phyloP scores from a whole-genome alignment of 2,113 vertebrate species.

The Zeus faber region DNA sequence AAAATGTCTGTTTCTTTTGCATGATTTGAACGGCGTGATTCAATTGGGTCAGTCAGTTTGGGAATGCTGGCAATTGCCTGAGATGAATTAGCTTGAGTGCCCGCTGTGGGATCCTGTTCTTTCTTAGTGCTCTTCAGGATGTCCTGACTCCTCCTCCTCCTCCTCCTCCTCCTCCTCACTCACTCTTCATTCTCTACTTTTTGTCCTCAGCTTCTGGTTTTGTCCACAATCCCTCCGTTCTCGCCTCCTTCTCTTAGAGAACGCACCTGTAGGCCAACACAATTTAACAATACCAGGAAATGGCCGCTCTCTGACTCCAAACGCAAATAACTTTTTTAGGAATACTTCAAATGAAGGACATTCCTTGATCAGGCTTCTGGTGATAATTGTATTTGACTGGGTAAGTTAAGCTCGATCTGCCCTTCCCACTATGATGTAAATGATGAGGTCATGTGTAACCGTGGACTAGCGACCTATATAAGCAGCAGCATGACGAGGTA shows the following conservation, averaged over 20 bases:
- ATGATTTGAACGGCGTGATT: slow-evolving; percentile 18
- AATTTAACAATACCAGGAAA: slow-evolving; percentile 71
- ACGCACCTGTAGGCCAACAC: slow-evolving; percentile 56
- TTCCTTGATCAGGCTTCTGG: slow-evolving; percentile 8
- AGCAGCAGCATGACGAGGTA: too few relatives aligned
- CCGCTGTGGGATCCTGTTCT: slow-evolving; percentile 3
- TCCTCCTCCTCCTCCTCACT: slow-evolving; percentile 5
- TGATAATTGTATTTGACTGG: neutral
- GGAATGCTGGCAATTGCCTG: neutral
- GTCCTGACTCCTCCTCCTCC: slow-evolving; percentile 13
- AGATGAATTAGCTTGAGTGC: slow-evolving; percentile 1
- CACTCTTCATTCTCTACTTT: too few relatives aligned
- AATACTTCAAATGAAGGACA: neutral
- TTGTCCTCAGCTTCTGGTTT: slow-evolving; percentile 5
- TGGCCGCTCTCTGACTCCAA: slow-evolving; percentile 14
- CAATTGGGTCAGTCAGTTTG: slow-evolving; percentile 12
- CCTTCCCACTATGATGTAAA: slow-evolving; percentile 14
- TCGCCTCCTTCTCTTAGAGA: slow-evolving; percentile 2
- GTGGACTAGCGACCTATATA: slow-evolving; percentile 10
- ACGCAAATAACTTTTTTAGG: slow-evolving; percentile 12
- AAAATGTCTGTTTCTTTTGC: slow-evolving; percentile 7
- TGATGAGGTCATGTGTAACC: slow-evolving; percentile 19
- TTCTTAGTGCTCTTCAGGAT: neutral
- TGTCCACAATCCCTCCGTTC: slow-evolving; percentile 6
- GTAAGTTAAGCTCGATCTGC: neutral